Conservation (phyloP, 2,797 vertebrate species). For the Phrynocephalus vlangalii region DNA sequence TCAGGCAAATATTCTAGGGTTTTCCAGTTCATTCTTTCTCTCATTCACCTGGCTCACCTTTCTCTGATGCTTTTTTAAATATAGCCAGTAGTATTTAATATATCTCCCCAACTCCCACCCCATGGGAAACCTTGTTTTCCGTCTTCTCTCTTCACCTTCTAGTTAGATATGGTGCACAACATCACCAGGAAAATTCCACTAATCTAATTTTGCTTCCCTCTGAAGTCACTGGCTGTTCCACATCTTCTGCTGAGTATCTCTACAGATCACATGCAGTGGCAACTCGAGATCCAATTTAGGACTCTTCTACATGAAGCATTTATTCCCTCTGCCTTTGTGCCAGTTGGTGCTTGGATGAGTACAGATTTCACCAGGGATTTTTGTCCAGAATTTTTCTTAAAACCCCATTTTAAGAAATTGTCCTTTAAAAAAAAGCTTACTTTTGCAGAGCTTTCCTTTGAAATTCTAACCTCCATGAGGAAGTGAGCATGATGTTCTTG, state of each 20-base stretch:
- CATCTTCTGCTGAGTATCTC: background rate
- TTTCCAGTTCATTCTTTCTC: background rate
- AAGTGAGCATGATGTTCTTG: background rate
- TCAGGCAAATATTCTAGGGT: too few relatives aligned
- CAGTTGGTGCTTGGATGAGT: too few relatives aligned
- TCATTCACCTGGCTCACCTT: background rate
- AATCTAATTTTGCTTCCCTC: background rate
- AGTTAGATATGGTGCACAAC: background rate
- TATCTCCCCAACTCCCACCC: background rate
- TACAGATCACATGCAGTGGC: background rate
- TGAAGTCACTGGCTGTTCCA: background rate
- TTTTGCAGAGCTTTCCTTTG: background rate
- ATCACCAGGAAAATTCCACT: background rate
- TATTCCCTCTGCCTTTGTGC: too few relatives aligned
- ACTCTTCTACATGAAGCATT: too few relatives aligned
- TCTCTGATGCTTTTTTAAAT: background rate
- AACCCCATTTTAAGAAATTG: too few relatives aligned
- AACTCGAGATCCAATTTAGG: background rate
- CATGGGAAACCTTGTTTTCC: background rate
- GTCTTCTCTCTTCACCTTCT: background rate
- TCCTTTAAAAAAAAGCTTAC: background rate
- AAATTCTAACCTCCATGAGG: background rate
- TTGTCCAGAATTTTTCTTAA: too few relatives aligned
- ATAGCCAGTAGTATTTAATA: background rate
- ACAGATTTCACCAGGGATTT: too few relatives aligned